Conservation (phyloP, 2,113 vertebrate species). For the Megaceryle torquata region DNA sequence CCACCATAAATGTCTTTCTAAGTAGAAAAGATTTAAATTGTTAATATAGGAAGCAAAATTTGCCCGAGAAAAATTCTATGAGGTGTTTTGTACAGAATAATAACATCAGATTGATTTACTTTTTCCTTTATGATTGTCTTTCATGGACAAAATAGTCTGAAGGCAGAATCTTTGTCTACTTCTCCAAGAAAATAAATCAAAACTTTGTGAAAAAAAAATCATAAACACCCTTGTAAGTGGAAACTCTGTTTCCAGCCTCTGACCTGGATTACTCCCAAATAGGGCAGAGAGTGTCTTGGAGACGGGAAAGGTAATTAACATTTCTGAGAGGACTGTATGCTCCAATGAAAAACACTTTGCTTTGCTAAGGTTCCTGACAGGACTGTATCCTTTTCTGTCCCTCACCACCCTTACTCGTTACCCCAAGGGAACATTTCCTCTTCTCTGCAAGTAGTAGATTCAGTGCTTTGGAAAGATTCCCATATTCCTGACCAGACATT, state of each 20-base stretch:
- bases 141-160: neutral
- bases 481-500: neutral
- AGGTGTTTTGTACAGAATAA: neutral
- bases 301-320: constrained; percentile 10
- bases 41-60: neutral
- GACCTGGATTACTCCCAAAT: constrained; percentile 18
- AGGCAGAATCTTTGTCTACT: neutral
- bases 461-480: neutral
- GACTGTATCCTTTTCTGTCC: neutral
- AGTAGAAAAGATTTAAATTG: neutral
- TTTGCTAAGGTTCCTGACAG: neutral
- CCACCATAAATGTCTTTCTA: neutral
- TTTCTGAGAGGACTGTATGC: neutral
- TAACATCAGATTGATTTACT: neutral
- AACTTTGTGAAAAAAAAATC: neutral
- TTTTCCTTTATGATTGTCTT: neutral
- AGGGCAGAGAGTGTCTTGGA: neutral
- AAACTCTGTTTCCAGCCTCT: neutral
- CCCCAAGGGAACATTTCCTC: constrained; percentile 1
- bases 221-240: neutral
- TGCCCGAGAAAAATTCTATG: neutral
- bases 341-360: neutral
- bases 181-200: neutral
- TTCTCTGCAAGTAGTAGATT: neutral
- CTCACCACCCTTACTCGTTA: neutral